Conservation (phyloP, 2,113 vertebrate species). For the Grammomys surdaster region DNA sequence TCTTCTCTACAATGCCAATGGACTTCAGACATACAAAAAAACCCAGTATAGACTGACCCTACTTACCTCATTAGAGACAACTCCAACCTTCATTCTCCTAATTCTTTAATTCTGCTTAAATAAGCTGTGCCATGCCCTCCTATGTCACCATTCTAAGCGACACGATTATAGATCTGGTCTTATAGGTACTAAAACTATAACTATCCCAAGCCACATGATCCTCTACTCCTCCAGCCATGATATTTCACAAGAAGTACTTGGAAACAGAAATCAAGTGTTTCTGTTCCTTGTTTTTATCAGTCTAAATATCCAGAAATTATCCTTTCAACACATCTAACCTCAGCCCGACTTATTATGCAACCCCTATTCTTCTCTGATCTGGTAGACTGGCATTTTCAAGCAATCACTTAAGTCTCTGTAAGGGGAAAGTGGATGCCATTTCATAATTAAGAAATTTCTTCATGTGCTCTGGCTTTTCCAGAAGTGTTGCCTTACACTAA, state of each 20-base stretch:
- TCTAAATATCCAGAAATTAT: constrained; percentile 23
- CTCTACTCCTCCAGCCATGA: neutral
- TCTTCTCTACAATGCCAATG: constrained; percentile 35
- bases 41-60: neutral
- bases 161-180: neutral
- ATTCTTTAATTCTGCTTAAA: constrained; percentile 12
- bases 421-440: neutral
- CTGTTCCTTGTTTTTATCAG: constrained; percentile 1
- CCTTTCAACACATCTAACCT: neutral
- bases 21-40: constrained; percentile 49
- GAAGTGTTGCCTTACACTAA: neutral
- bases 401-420: neutral
- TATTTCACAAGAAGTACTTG: neutral
- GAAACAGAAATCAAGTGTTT: constrained; percentile 17
- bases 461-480: neutral
- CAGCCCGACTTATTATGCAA: neutral
- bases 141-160: neutral
- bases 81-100: neutral
- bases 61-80: constrained; percentile 17
- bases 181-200: neutral
- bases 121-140: neutral
- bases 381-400: constrained; percentile 8
- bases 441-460: neutral
- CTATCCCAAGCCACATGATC: neutral
- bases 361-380: neutral